These are phyloP conservation scores for Sebastes goodei DNA, from an alignment of 2,797 vertebrate species.

Conservation along the genomic window DNA sequence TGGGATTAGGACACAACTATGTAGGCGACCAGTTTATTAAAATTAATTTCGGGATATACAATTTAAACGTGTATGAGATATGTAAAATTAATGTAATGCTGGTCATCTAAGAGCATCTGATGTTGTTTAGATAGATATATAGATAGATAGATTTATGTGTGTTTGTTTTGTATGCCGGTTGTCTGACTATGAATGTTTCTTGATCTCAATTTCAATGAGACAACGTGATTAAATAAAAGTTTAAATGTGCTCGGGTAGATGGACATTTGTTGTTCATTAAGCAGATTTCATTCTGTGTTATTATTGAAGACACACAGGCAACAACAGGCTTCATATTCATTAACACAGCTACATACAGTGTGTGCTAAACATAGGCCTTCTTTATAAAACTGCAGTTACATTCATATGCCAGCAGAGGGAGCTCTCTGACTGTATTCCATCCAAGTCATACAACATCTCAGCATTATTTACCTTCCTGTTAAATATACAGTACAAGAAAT, in stretches of 20 bases:
- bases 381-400: not conserved
- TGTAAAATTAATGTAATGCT: too few relatives aligned
- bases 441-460: not conserved
- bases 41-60: too few relatives aligned
- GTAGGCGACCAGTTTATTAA: too few relatives aligned
- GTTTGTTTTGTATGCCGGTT: not conserved
- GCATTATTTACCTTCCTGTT: too few relatives aligned
- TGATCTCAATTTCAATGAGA: not conserved
- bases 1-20: too few relatives aligned
- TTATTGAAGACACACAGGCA: not conserved
- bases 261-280: not conserved
- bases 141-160: not conserved
- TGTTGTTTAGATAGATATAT: not conserved
- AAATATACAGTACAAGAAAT: not conserved
- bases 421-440: not conserved
- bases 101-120: too few relatives aligned
- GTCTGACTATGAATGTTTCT: not conserved
- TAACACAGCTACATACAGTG: not conserved
- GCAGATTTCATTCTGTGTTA: not conserved
- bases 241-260: not conserved
- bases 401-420: slow-evolving; percentile 4
- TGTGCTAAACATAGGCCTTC: too few relatives aligned
- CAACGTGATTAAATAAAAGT: not conserved
- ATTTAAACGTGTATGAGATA: too few relatives aligned
- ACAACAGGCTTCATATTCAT: not conserved